Percentiles rank a stretch among this genome's conserved stretches.
Evolutionary conservation across 2,113 vertebrate genomes (phyloP).

Genomic region (Callipepla squamata): DNA sequence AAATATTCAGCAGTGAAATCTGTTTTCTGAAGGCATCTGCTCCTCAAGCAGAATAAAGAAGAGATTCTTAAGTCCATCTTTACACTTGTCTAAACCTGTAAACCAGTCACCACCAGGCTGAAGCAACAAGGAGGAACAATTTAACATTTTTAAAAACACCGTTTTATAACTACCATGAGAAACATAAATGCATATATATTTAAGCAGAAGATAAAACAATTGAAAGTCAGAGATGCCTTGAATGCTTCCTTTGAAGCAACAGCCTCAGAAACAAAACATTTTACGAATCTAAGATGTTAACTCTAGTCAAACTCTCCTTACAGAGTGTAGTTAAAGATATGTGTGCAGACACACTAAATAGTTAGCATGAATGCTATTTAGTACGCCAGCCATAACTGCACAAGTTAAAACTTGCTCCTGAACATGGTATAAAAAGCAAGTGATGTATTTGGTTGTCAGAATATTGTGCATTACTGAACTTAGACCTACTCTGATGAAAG

Average conservation of each 20-base stretch:
- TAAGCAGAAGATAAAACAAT: not conserved
- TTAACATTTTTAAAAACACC: not conserved
- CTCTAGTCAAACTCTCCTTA: not conserved
- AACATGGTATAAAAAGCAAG: not conserved
- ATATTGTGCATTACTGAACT: not conserved
- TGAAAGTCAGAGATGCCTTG: not conserved
- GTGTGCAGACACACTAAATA: not conserved
- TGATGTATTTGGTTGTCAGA: not conserved
- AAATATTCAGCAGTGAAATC: not conserved
- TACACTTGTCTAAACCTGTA: not conserved
- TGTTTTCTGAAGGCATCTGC: not conserved
- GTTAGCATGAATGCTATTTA: not conserved
- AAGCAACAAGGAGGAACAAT: not conserved
- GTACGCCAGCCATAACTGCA: not conserved
- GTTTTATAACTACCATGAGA: not conserved
- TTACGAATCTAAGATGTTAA: not conserved
- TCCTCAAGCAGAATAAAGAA: not conserved
- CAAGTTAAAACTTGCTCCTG: constrained; percentile 5
- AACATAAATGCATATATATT: not conserved
- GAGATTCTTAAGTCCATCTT: not conserved
- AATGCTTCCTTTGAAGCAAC: not conserved
- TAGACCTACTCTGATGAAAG: not conserved
- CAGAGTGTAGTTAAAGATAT: not conserved
- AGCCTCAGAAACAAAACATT: not conserved
- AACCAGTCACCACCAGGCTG: not conserved